These are phyloP conservation scores for Ellobium chinense DNA, from an alignment of 2,888 invertebrate species.

Conservation along the genomic window DNA sequence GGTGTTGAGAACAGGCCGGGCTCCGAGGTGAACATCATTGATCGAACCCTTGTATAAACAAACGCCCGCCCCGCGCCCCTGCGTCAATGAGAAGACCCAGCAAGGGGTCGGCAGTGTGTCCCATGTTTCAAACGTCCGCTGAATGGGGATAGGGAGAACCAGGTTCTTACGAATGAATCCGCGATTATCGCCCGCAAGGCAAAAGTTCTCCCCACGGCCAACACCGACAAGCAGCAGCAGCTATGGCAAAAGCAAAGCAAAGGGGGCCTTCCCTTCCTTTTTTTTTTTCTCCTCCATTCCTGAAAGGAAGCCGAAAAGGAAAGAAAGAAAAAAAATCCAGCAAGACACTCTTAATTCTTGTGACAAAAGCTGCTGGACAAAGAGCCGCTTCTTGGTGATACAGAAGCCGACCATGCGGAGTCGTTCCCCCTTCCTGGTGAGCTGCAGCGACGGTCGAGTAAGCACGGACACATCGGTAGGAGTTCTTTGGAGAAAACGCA, in stretches of 20 bases:
- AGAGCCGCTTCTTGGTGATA: neutral
- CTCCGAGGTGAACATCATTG: neutral
- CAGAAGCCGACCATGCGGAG: constrained; percentile 12
- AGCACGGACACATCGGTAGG: constrained; percentile 3
- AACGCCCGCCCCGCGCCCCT: constrained; percentile 7
- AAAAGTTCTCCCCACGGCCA: constrained; percentile 2
- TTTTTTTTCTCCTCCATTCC: neutral
- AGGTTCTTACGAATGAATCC: neutral
- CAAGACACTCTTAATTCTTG: constrained; percentile 19
- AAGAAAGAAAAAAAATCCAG: too few relatives aligned
- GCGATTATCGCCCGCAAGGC: constrained; percentile 23
- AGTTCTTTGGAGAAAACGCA: neutral
- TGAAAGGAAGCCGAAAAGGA: neutral
- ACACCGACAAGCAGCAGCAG: constrained; percentile 12
- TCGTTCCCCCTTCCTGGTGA: neutral
- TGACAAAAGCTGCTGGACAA: constrained; percentile 19
- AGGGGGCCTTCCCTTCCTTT: too few relatives aligned
- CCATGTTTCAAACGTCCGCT: neutral
- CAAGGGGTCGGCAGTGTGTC: constrained; percentile 17
- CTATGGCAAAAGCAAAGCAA: too few relatives aligned
- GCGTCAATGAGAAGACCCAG: constrained; percentile 16
- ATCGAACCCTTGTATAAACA: constrained; percentile 33
- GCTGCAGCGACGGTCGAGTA: constrained; percentile 27
- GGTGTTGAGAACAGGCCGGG: neutral
- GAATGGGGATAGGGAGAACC: constrained; percentile 9